Evolutionary conservation across 2,888 invertebrate species (phyloP).

Genomic region (Ernsta delagoae): DNA sequence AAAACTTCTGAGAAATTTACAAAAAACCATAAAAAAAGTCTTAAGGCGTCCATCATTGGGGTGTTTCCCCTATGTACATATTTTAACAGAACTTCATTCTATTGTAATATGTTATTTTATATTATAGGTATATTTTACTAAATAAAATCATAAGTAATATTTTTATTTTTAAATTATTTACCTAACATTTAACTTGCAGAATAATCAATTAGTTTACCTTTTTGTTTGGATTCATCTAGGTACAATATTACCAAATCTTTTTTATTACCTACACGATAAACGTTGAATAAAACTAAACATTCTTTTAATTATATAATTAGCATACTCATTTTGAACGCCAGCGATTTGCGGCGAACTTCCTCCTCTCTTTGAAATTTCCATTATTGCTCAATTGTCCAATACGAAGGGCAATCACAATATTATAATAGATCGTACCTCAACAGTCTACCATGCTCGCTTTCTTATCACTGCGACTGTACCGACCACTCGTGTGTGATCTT

Average conservation of each 20-base stretch:
- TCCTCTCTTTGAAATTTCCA: conserved; percentile 34
- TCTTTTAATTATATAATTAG: conserved; percentile 29
- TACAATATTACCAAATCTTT: background rate
- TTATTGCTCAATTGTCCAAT: conserved; percentile 40
- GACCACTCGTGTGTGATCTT: conserved; percentile 64
- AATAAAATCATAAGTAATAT: too few relatives aligned
- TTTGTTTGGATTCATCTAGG: background rate
- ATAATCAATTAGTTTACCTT: too few relatives aligned
- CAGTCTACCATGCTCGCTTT: conserved; percentile 68
- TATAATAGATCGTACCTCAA: conserved; percentile 45
- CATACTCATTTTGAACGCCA: conserved; percentile 16
- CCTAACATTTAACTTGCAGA: too few relatives aligned
- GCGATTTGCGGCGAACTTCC: conserved; percentile 28
- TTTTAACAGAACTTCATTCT: too few relatives aligned
- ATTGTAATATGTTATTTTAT: too few relatives aligned
- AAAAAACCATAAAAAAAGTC: too few relatives aligned
- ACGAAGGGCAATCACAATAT: conserved; percentile 45
- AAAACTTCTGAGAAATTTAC: too few relatives aligned
- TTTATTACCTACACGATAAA: conserved; percentile 12
- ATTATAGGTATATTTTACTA: too few relatives aligned
- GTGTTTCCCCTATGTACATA: too few relatives aligned
- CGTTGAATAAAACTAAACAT: conserved; percentile 1
- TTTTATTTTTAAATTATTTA: too few relatives aligned
- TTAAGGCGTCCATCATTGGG: too few relatives aligned
- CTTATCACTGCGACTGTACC: conserved; percentile 70